These are phyloP conservation scores for Panonychus citri DNA, from an alignment of 1,140 invertebrate species.

Conservation along the genomic window DNA sequence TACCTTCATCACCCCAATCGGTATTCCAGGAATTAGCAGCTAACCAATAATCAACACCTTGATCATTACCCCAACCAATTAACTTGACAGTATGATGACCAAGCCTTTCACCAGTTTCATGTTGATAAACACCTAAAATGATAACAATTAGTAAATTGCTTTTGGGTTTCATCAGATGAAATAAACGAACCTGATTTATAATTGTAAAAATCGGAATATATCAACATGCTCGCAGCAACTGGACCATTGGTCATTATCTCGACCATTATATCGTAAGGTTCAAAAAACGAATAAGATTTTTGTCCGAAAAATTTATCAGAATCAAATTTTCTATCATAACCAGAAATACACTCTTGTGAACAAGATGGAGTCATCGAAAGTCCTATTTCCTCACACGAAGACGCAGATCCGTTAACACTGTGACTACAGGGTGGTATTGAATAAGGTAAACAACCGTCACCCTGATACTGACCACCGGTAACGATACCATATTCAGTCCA, in stretches of 20 bases:
- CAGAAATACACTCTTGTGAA: constrained; percentile 31
- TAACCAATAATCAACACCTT: too few relatives aligned
- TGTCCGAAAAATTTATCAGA: constrained; percentile 50
- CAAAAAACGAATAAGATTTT: constrained; percentile 39
- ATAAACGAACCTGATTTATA: constrained; percentile 54
- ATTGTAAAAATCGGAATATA: constrained; percentile 59
- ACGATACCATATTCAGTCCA: constrained; percentile 55
- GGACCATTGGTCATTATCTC: constrained; percentile 72
- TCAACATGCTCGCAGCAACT: constrained; percentile 67
- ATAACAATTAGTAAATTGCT: too few relatives aligned
- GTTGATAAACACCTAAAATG: too few relatives aligned
- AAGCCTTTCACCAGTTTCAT: too few relatives aligned
- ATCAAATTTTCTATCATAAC: constrained; percentile 33
- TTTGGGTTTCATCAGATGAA: too few relatives aligned
- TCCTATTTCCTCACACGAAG: too few relatives aligned
- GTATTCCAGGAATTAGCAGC: too few relatives aligned
- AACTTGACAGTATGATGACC: too few relatives aligned
- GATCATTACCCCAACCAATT: too few relatives aligned
- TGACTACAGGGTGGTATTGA: constrained; percentile 65
- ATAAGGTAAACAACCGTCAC: constrained; percentile 49
- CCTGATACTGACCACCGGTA: constrained; percentile 48
- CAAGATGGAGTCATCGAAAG: constrained; percentile 79
- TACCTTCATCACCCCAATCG: too few relatives aligned
- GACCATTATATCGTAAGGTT: constrained; percentile 39
- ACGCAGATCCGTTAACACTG: constrained; percentile 33